A percentile compares a stretch with the other conserved stretches of the same genome.
These are phyloP conservation scores for Sprattus sprattus DNA, from an alignment of 2,113 vertebrate species.

Conservation along the genomic window DNA sequence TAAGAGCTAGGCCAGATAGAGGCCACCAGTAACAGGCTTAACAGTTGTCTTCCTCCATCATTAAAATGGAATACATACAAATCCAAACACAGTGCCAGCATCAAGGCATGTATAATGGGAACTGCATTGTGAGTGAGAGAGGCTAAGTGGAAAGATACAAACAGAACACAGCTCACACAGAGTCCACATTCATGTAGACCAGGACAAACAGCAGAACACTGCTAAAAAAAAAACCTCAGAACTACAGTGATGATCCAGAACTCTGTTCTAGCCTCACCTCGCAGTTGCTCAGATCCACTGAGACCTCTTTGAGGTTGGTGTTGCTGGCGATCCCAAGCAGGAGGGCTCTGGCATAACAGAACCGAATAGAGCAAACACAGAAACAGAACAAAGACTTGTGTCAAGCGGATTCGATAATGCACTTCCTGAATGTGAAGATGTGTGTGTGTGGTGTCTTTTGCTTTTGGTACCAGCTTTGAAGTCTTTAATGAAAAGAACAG, in stretches of 20 bases:
- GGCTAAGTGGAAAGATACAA: not conserved
- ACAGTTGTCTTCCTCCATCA: not conserved
- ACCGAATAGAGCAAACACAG: conserved; percentile 23
- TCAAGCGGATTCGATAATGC: not conserved
- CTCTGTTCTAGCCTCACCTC: conserved; percentile 79
- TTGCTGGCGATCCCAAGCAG: conserved; percentile 93
- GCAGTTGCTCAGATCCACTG: conserved; percentile 93
- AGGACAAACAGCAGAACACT: not conserved
- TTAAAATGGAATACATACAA: not conserved
- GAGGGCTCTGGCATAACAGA: conserved; percentile 77
- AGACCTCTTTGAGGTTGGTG: conserved; percentile 87
- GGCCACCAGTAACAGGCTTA: not conserved
- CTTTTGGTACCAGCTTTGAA: not conserved
- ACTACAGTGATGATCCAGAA: not conserved
- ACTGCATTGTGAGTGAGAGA: not conserved
- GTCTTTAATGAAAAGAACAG: not conserved
- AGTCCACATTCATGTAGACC: not conserved
- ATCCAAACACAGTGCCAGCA: not conserved
- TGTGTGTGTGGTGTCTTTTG: not conserved
- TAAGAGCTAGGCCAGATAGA: not conserved
- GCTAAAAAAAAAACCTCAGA: not conserved
- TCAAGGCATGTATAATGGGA: not conserved
- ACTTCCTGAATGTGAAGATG: not conserved
- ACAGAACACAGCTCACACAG: not conserved
- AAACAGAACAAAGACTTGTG: conserved; percentile 15